Base-by-base conservation (phyloP, 64 coral and sea anemone genomes). In the Acropora yongei region DNA sequence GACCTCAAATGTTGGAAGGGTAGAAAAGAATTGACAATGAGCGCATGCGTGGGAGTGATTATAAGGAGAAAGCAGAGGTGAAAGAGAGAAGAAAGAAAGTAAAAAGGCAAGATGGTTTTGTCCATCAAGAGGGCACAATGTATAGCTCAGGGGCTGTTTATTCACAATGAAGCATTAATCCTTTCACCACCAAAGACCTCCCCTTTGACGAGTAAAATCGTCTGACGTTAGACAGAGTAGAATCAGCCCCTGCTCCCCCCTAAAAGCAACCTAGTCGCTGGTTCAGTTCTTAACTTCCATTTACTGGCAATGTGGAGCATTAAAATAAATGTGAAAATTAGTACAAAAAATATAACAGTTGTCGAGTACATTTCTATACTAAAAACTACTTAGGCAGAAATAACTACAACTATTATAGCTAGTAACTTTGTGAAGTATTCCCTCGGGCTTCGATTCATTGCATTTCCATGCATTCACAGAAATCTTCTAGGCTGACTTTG, bases 91-190 rank as follows among this genome's bases (percentile, higher is more conserved):
- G 16, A 57, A 63, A 84, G 0, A 89, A 90, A 20, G 58, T n/a
- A 40, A 94, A 94, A 45, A 84, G 84, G 50, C 50, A 89, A 58
- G 87, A 86, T 90, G 93, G 50, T 16, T 89, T 90, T 68, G 60
- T 49, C 14, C 88, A 94, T 51, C 72, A 78, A 3, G 93, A 89
- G 63, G 93, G 93, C 60, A 72, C 76, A 39, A 61, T 80, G 46
- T 93, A 93, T 20, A 81, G 87, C 41, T 93, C 91, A 4, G 77
- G 82, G 47, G 73, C 14, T 7, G 84, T 92, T 49, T 92, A 86
- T 43, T 67, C 63, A 10, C 3, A 67, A 2, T 67, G 63, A 30
- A 30, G 30, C 30, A 30, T 30, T 30, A 30, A 53, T 1, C 5
- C 50, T 67, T 67, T 8, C 3, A 12, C 17, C 10, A 16, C 63